Evolutionary conservation across 2,113 vertebrate species (phyloP), one percentile per base, ranked within the genome.

Genomic region (Epinephelus fuscoguttatus): DNA sequence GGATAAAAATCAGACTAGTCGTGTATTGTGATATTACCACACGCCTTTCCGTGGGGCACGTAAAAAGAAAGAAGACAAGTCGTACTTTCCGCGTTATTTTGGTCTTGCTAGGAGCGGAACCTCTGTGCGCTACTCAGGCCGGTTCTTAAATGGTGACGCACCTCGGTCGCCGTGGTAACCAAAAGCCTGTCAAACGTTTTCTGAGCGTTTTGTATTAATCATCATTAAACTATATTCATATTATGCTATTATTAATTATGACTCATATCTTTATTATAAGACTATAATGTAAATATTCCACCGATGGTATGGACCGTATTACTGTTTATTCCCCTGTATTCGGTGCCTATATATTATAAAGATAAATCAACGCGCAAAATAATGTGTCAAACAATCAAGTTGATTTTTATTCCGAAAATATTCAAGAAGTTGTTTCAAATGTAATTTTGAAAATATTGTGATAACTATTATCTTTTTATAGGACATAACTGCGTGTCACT

Each of bases 91-190:
- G 64, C 10, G 27, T 49, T 84, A 81, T 85, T 80, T 78, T 74
- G 37, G 18, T 78, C 90, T 93, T 85, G 87, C 93, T 88, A 79
- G 40, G 75, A 84, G 93, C 85, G 1, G 42, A 84, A 10, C n/a
- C 55, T 78, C 30, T 63, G 59, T 56, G 62, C 50, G 59, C 13
- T 55, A 68, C 84, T 80, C n/a, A 15, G 13, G 1, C 70, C 55
- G 80, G 81, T 11, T 42, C 27, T 23, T 60, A 75, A 70, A 64
- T 66, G 75, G 62, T 79, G 83, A 72, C 78, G 40, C 72, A 70
- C 25, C 19, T 45, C 30, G 27, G 91, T 94, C 61, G 74, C 84
- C 82, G 70, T 86, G 80, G 89, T 42, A 90, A 93, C 89, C 6
- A 11, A 63, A 63, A 56, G 49, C 30, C 9, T 23, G 53, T 53